Conservation (phyloP, 1,140 invertebrate genomes). For the Piezodorus guildinii region DNA sequence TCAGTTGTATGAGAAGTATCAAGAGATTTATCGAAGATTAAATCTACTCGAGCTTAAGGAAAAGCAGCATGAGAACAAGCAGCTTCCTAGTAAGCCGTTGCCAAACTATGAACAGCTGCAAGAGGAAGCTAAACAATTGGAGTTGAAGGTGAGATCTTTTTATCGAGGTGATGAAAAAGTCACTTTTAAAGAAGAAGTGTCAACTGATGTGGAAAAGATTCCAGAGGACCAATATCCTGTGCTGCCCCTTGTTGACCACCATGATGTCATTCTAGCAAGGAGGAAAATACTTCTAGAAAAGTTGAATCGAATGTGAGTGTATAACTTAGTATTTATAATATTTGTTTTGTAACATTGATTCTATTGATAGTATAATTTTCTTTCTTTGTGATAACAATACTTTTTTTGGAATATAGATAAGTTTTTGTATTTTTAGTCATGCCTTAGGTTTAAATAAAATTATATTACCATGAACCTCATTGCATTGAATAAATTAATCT, state of each 20-base stretch:
- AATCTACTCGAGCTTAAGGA: constrained; percentile 11
- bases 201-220: background rate
- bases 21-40: constrained; percentile 5
- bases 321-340: background rate
- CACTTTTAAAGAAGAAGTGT: constrained; percentile 5
- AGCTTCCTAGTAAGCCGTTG: constrained; percentile 10
- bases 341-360: too few species aligned
- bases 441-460: too few species aligned
- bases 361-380: too few species aligned
- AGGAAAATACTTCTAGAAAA: constrained; percentile 19
- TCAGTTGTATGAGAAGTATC: background rate
- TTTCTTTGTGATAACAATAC: too few species aligned
- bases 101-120: constrained; percentile 3
- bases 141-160: constrained; percentile 18
- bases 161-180: constrained; percentile 11
- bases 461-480: too few species aligned
- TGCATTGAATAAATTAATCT: too few species aligned
- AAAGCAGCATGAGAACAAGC: background rate
- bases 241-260: constrained; percentile 17
- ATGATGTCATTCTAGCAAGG: background rate
- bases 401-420: too few species aligned
- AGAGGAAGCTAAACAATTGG: constrained; percentile 10
- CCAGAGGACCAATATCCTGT: constrained; percentile 4
- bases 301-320: constrained; percentile 13
- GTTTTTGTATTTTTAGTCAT: too few species aligned